Conservation (phyloP, 1,140 invertebrate species). For the Druon quercuslanigerum region DNA sequence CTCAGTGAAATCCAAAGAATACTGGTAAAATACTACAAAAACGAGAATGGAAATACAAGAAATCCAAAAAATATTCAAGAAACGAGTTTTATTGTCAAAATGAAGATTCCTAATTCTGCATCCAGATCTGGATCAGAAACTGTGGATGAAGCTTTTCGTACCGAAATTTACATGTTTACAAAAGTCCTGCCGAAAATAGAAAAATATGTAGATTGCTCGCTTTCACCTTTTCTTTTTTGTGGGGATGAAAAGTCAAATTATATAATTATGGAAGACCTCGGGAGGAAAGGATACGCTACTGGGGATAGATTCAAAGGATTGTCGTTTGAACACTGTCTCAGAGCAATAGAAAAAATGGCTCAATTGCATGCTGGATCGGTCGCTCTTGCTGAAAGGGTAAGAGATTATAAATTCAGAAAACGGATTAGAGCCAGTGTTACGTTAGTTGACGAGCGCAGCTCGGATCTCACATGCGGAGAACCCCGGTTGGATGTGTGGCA, state of each 20-base stretch:
- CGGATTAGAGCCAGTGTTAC: too few species aligned
- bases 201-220: not conserved
- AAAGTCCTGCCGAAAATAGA: not conserved
- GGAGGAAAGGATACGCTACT: not conserved
- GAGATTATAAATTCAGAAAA: not conserved
- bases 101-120: not conserved
- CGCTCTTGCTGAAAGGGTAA: conserved; percentile 69
- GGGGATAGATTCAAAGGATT: conserved; percentile 69
- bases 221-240: not conserved
- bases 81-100: not conserved
- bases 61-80: conserved; percentile 38
- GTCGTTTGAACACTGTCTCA: conserved; percentile 66
- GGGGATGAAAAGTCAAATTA: not conserved
- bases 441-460: too few species aligned
- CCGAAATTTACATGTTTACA: not conserved
- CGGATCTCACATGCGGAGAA: too few species aligned
- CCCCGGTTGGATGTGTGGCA: too few species aligned
- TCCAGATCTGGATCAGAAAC: not conserved
- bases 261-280: not conserved
- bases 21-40: not conserved
- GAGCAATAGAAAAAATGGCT: conserved; percentile 74
- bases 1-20: conserved; percentile 5
- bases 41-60: not conserved
- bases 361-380: conserved; percentile 76
- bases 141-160: not conserved